Percentiles rank a stretch among this genome's conserved stretches.
Evolutionary conservation across 2,113 vertebrate genomes (phyloP).

Genomic region (Phyllostomus discolor): DNA sequence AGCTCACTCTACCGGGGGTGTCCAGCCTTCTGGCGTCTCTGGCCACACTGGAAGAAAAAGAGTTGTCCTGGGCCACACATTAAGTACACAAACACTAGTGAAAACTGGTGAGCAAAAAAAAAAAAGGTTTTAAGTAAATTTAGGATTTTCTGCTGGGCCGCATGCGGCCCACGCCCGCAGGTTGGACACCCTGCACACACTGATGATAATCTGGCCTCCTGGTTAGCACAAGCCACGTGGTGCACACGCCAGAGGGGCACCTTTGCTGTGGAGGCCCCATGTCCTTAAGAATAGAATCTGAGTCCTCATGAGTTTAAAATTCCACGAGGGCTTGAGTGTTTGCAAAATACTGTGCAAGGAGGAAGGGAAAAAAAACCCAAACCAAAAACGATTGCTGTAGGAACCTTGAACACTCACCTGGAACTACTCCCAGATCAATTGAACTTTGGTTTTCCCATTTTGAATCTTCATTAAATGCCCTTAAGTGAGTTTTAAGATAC

Average conservation of each 20-base stretch:
- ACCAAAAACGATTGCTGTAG: neutral
- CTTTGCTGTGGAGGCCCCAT: neutral
- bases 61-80: too few species aligned
- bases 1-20: neutral
- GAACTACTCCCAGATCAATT: neutral
- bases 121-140: too few species aligned
- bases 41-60: too few species aligned
- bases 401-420: neutral
- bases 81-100: too few species aligned
- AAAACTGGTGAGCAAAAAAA: too few species aligned
- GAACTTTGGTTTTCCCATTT: neutral
- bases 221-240: neutral
- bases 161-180: too few species aligned
- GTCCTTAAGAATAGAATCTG: neutral
- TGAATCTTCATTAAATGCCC: neutral
- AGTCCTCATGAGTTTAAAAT: neutral
- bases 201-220: neutral
- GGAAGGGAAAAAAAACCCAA: neutral
- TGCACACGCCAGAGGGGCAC: neutral
- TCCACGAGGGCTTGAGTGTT: neutral
- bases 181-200: too few species aligned
- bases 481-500: conserved; percentile 15
- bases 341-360: neutral
- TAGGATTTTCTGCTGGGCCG: too few species aligned
- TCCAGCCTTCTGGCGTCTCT: too few species aligned